These are phyloP conservation scores for Hylaeus volcanicus DNA, from an alignment of 1,140 invertebrate species.

Conservation along the genomic window DNA sequence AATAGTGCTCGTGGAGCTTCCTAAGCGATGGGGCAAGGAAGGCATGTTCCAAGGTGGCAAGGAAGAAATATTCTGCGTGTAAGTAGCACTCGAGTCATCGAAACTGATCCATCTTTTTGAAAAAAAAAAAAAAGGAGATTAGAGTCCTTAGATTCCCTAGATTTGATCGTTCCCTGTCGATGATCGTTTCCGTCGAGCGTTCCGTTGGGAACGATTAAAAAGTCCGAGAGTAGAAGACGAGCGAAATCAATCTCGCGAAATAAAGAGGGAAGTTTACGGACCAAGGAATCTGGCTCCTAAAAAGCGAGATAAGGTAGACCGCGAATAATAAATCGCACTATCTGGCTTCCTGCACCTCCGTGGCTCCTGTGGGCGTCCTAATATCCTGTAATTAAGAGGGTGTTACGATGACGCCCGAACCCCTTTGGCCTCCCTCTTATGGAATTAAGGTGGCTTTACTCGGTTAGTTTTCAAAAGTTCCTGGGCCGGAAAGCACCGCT, in stretches of 20 bases:
- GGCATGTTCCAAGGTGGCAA: constrained; percentile 75
- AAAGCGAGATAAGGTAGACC: constrained; percentile 61
- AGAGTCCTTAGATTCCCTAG: too few relatives aligned
- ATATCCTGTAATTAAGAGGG: constrained; percentile 79
- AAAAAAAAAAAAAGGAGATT: too few relatives aligned
- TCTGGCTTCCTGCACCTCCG: constrained; percentile 54
- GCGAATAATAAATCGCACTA: constrained; percentile 65
- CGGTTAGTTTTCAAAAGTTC: constrained; percentile 79
- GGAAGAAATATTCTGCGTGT: constrained; percentile 74
- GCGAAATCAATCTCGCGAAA: constrained; percentile 16
- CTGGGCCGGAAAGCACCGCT: constrained; percentile 72
- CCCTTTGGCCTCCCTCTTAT: constrained; percentile 75
- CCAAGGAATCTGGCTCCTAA: constrained; percentile 50
- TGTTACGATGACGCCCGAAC: constrained; percentile 75
- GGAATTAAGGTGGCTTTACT: constrained; percentile 79
- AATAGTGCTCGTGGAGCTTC: constrained; percentile 77
- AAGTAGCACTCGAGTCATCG: constrained; percentile 52
- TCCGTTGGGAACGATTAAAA: background rate
- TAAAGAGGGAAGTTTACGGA: background rate
- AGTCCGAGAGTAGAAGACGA: background rate
- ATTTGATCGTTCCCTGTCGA: too few relatives aligned
- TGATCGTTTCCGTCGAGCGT: too few relatives aligned
- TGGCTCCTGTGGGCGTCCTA: constrained; percentile 67
- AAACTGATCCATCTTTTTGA: too few relatives aligned
- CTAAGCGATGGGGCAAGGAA: constrained; percentile 79